Evolutionary conservation across 2,797 vertebrate genomes (phyloP), one percentile per base, ranked within the genome.

Genomic region (Sebastes vulpes): DNA sequence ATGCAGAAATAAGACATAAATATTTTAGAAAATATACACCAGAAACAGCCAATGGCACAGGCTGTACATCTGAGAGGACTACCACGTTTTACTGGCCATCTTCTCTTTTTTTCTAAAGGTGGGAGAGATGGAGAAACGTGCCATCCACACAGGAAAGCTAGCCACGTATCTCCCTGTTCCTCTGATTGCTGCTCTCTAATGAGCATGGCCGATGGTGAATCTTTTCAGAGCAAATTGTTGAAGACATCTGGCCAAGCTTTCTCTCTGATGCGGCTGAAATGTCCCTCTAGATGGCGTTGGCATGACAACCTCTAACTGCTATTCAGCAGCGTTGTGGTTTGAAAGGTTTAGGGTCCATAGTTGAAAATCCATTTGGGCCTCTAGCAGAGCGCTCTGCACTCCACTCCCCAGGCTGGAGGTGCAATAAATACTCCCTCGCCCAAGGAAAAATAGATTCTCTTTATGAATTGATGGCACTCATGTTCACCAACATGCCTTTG

Each of bases 191-290:
- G 96, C 97, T 96, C 97, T 93, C 95, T 97, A 97, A 98, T 96
- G 97, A 97, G 96, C 93, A 95, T 96, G 96, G 97, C 91, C 95
- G 95, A 94, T 93, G 92, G 94, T 86, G 97, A 97, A 97, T 97
- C 97, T 97, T 98, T 99, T 98, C 96, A 97, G 96, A 96, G 96
- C 95, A 98, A 98, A 98, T 99, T 98, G 97, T 98, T 98, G 98
- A 98, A 98, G 98, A 98, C 97, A 99, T 99, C 98, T 98, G 97
- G 97, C 96, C 96, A 97, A 96, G 97, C 97, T 98, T 98, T 98
- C 97, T 97, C 95, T 95, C 93, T 94, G 95, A 98, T 96, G 93
- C 96, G 91, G 95, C 95, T 96, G 95, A 97, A 96, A 97, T 92
- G 97, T 98, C 97, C 97, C 97, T 97, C 94, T 97, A 96, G 96